These are phyloP conservation scores for Lagorchestes hirsutus DNA, from an alignment of 2,797 vertebrate species.

Conservation along the genomic window DNA sequence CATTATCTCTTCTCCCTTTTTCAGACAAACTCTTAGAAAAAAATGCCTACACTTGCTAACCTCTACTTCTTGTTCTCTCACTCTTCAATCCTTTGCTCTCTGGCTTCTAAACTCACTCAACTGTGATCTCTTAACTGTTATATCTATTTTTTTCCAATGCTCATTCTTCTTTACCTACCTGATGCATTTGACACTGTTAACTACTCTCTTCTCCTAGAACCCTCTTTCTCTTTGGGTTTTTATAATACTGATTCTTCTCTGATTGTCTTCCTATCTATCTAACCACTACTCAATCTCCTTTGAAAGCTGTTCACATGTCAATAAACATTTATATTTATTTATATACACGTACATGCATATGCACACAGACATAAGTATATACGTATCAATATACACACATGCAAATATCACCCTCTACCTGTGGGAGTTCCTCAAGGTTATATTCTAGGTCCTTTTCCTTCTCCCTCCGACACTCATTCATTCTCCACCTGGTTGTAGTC, in stretches of 20 bases:
- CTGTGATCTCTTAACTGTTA: background rate
- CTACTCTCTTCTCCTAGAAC: slow-evolving; percentile 19
- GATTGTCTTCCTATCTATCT: background rate
- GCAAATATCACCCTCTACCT: background rate
- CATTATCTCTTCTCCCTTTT: background rate
- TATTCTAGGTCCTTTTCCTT: background rate
- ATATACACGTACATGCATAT: background rate
- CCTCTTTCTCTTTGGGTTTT: background rate
- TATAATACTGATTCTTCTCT: background rate
- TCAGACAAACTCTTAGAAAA: background rate
- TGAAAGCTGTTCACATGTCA: slow-evolving; percentile 50
- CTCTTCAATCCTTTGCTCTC: background rate
- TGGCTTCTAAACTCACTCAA: background rate
- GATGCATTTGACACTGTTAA: background rate
- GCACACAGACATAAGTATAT: background rate
- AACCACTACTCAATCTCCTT: background rate
- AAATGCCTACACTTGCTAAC: background rate
- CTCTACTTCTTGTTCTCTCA: background rate
- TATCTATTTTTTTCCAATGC: slow-evolving; percentile 3
- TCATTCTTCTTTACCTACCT: background rate
- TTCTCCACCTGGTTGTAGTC: background rate
- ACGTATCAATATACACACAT: background rate
- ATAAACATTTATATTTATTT: background rate
- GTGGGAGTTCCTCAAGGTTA: background rate
- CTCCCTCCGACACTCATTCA: background rate